Evolutionary conservation across 2,113 vertebrate genomes (phyloP).

Genomic region (Tupaia chinensis): DNA sequence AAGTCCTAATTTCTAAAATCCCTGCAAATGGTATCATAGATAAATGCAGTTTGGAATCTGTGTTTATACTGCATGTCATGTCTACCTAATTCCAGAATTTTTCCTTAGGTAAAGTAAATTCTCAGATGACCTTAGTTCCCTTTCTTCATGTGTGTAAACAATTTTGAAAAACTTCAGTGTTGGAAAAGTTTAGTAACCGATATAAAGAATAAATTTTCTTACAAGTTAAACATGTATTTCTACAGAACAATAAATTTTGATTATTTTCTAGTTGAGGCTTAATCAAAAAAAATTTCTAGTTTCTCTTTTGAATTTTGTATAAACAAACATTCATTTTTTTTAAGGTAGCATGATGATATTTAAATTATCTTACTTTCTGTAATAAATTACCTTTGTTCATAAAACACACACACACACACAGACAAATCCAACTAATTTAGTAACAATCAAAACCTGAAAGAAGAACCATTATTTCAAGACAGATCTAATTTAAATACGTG

Average conservation of each 20-base stretch:
- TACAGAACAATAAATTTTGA: conserved; percentile 1
- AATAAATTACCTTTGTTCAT: not conserved
- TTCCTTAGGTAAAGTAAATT: not conserved
- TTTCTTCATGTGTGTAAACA: not conserved
- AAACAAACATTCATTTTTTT: not conserved
- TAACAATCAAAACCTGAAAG: not conserved
- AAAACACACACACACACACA: not conserved
- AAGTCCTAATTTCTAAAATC: conserved; percentile 2
- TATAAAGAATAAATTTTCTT: not conserved
- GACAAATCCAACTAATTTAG: not conserved
- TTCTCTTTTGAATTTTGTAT: conserved; percentile 41
- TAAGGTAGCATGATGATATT: not conserved
- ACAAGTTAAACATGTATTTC: not conserved
- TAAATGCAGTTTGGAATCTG: not conserved
- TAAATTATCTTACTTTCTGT: not conserved
- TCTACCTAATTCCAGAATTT: not conserved
- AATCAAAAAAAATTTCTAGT: not conserved
- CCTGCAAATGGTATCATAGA: not conserved
- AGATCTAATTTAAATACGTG: not conserved
- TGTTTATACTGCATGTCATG: not conserved
- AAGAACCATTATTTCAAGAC: not conserved
- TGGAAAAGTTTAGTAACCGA: not conserved
- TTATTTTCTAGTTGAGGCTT: not conserved
- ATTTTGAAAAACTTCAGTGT: not conserved
- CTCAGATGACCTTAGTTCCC: not conserved